Percentiles rank a stretch among this genome's conserved stretches.
These are phyloP conservation scores for Puma concolor DNA, from an alignment of 2,113 vertebrate genomes.

Conservation along the genomic window DNA sequence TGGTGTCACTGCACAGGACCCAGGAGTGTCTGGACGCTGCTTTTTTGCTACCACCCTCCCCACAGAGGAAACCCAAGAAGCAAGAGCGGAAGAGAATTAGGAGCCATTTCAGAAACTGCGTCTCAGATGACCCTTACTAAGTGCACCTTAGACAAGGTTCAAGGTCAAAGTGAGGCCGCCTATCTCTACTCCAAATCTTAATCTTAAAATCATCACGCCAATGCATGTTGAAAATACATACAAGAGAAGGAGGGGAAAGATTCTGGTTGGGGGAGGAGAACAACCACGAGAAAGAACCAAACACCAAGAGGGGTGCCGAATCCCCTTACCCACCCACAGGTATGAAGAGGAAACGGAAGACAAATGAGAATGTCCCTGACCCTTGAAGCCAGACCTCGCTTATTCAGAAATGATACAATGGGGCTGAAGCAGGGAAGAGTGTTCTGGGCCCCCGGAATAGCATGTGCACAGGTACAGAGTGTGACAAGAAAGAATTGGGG, in stretches of 20 bases:
- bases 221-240: not conserved
- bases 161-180: not conserved
- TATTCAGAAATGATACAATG: not conserved
- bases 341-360: not conserved
- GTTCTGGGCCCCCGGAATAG: not conserved
- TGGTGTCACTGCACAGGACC: not conserved
- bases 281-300: not conserved
- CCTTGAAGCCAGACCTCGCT: not conserved
- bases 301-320: not conserved
- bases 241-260: not conserved
- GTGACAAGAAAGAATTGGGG: not conserved
- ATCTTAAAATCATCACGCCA: not conserved
- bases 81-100: not conserved
- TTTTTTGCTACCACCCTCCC: not conserved
- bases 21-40: too few species aligned
- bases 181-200: not conserved
- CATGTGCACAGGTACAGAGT: fast-evolving
- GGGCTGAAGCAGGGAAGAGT: not conserved
- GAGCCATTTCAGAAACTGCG: not conserved
- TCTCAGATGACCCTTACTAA: not conserved
- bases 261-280: fast-evolving
- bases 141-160: not conserved
- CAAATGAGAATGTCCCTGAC: not conserved
- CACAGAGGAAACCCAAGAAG: not conserved
- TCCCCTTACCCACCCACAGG: not conserved